These are phyloP conservation scores for Drosophila nr. fundita DNA, from an alignment of 2,888 invertebrate species.

Conservation along the genomic window DNA sequence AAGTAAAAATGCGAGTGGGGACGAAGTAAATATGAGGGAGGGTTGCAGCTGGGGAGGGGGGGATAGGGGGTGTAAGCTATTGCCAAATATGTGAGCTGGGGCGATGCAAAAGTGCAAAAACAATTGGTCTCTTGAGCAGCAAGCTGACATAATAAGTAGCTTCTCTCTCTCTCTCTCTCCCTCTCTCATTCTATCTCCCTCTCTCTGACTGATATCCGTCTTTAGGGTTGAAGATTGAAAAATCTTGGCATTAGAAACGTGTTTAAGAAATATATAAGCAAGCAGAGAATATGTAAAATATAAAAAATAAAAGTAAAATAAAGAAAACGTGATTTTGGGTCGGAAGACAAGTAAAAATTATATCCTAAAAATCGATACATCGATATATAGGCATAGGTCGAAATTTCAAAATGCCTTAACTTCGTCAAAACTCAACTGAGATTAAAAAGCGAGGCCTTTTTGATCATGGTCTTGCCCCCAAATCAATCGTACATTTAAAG, in stretches of 20 bases:
- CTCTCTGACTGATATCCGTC: background rate
- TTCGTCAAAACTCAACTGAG: no score
- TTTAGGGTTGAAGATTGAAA: background rate
- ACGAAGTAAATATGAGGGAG: slow-evolving; percentile 12
- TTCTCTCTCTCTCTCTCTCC: background rate
- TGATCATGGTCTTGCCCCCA: no score
- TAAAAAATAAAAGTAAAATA: background rate
- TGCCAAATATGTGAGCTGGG: slow-evolving; percentile 44
- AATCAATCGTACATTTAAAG: no score
- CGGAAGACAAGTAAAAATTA: no score
- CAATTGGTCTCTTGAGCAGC: slow-evolving; percentile 33
- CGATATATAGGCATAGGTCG: no score
- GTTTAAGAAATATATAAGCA: background rate
- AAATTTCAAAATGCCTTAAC: no score
- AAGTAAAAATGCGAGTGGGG: slow-evolving; percentile 55
- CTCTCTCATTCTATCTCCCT: rapidly evolving
- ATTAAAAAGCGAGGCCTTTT: no score
- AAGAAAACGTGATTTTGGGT: no score
- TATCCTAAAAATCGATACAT: no score
- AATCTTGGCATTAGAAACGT: background rate
- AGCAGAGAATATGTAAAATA: background rate
- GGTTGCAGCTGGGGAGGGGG: background rate
- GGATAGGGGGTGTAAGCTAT: slow-evolving; percentile 13
- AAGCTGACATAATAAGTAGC: slow-evolving; percentile 45
- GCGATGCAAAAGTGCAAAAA: slow-evolving; percentile 19